Conservation (phyloP, 2,797 vertebrate genomes). For the Muscicapa striata region DNA sequence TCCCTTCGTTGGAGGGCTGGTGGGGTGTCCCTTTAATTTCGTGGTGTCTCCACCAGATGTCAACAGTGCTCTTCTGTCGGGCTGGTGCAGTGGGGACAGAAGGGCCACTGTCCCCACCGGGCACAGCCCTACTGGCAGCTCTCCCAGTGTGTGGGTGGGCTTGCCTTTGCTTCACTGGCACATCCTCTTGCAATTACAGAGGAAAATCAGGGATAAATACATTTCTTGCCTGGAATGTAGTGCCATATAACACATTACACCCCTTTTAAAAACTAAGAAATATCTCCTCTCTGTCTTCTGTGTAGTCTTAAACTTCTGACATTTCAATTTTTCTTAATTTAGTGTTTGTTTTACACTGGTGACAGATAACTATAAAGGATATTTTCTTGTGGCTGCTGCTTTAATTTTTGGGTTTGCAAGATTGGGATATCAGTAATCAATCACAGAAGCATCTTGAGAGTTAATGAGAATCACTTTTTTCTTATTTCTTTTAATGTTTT, state of each 20-base stretch:
- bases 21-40: neutral
- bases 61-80: slow-evolving; percentile 17
- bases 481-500: neutral
- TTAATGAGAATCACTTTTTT: neutral
- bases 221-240: neutral
- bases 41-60: slow-evolving; percentile 55
- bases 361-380: neutral
- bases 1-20: neutral
- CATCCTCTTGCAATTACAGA: neutral
- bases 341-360: neutral
- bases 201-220: neutral
- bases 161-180: neutral
- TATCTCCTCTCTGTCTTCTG: neutral
- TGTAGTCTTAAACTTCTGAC: neutral
- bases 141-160: neutral
- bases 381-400: neutral
- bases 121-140: neutral
- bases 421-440: neutral
- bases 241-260: fast-evolving
- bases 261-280: neutral
- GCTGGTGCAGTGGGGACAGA: fast-evolving
- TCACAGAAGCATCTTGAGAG: neutral
- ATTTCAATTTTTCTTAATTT: neutral
- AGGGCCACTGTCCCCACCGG: fast-evolving
- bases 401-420: neutral